A percentile compares a stretch with the other conserved stretches of the same genome.
phyloP scores from a whole-genome alignment of 2,888 invertebrate genomes.

The Cinara cedri region DNA sequence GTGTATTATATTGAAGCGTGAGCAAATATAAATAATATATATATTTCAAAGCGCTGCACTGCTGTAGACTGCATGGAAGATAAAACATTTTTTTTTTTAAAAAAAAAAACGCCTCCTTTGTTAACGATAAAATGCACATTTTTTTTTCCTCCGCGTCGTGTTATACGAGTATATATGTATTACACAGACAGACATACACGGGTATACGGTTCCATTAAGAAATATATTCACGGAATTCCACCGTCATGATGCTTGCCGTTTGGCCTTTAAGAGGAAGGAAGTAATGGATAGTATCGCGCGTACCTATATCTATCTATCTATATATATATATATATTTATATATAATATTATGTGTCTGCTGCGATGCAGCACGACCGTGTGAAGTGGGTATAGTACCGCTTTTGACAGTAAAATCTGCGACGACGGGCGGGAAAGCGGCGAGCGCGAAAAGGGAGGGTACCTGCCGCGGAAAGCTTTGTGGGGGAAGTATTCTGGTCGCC shows the following conservation, averaged over 20 bases:
- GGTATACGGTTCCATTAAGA: conserved; percentile 37
- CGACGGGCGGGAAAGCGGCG: not conserved
- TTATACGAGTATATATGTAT: not conserved
- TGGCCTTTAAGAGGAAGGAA: conserved; percentile 8
- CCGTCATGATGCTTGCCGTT: conserved; percentile 12
- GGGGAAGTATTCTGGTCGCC: conserved; percentile 47
- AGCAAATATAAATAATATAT: conserved; percentile 2
- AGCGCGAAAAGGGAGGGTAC: not conserved
- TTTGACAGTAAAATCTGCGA: conserved; percentile 49
- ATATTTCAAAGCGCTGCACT: not conserved
- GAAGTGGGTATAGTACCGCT: conserved; percentile 47
- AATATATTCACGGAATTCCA: conserved; percentile 11
- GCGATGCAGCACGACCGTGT: not conserved
- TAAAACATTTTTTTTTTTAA: no score
- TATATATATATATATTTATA: no score
- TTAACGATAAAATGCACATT: no score
- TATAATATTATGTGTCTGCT: no score
- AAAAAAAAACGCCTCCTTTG: no score
- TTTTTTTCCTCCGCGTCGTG: no score
- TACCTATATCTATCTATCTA: not conserved
- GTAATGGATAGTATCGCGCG: conserved; percentile 36
- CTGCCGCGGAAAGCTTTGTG: conserved; percentile 41
- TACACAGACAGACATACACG: not conserved
- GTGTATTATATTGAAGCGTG: no score
- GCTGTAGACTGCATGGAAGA: no score